phyloP scores from a whole-genome alignment of 2,113 vertebrate genomes.

The Daphoenositta chrysoptera region DNA sequence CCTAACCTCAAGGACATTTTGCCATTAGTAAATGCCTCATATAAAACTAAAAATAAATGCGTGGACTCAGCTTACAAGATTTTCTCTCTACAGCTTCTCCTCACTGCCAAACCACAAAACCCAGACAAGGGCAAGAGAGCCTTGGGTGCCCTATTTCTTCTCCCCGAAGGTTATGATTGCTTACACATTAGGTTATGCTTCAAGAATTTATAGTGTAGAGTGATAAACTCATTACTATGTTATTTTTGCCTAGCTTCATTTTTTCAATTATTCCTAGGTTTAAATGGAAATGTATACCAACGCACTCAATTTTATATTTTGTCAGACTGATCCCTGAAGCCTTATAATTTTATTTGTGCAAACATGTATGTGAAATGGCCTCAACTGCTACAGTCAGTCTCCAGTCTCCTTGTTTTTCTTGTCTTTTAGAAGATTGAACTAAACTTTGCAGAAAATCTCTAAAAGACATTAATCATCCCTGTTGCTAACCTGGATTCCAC shows the following conservation, averaged over 20 bases:
- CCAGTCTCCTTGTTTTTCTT: neutral
- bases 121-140: neutral
- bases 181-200: neutral
- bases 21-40: conserved; percentile 3
- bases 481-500: neutral
- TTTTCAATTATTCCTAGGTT: neutral
- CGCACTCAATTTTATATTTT: neutral
- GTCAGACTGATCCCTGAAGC: neutral
- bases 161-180: neutral
- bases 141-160: neutral
- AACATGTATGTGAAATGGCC: neutral
- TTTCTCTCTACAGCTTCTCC: neutral
- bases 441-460: neutral
- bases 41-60: conserved; percentile 31
- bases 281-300: neutral
- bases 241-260: neutral
- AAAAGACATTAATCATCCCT: neutral
- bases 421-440: neutral
- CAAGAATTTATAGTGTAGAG: neutral
- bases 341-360: neutral
- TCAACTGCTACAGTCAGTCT: neutral
- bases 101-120: neutral
- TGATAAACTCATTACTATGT: neutral
- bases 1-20: conserved; percentile 42
- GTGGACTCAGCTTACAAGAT: neutral